Percentiles rank a stretch among this genome's conserved stretches.
phyloP scores from a whole-genome alignment of 2,797 vertebrate genomes.

The Molossus alvarezi region DNA sequence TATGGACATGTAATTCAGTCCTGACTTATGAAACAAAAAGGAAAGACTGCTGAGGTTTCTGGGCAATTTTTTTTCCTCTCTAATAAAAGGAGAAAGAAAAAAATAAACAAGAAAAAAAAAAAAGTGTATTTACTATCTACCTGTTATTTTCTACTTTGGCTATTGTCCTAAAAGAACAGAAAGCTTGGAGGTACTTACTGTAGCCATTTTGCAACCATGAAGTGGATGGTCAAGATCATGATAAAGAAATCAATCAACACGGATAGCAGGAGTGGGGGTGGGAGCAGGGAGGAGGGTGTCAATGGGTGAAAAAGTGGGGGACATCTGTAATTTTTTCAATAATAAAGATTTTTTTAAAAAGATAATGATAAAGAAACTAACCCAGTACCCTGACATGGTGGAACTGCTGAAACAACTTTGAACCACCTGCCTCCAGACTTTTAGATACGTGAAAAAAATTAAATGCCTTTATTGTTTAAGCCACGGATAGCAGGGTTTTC shows the following conservation, averaged over 20 bases:
- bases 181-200: background rate
- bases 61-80: conserved; percentile 37
- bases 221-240: background rate
- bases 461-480: conserved; percentile 40
- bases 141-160: conserved; percentile 22
- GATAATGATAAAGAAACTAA: conserved; percentile 32
- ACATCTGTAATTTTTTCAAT: too few species aligned
- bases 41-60: conserved; percentile 18
- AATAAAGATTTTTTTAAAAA: background rate
- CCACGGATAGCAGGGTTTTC: background rate
- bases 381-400: background rate
- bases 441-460: conserved; percentile 28
- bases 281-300: too few species aligned
- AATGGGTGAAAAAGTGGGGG: too few species aligned
- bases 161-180: background rate
- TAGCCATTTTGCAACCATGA: conserved; percentile 1
- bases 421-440: conserved; percentile 23
- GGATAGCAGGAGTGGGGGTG: too few species aligned
- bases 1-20: background rate
- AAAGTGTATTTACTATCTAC: background rate
- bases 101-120: background rate
- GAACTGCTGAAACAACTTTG: conserved; percentile 26
- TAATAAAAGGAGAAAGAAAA: conserved; percentile 2
- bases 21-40: background rate
- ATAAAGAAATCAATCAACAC: background rate